These are phyloP conservation scores for Lissonota sp. DNA, from an alignment of 2,888 invertebrate genomes.

Conservation along the genomic window DNA sequence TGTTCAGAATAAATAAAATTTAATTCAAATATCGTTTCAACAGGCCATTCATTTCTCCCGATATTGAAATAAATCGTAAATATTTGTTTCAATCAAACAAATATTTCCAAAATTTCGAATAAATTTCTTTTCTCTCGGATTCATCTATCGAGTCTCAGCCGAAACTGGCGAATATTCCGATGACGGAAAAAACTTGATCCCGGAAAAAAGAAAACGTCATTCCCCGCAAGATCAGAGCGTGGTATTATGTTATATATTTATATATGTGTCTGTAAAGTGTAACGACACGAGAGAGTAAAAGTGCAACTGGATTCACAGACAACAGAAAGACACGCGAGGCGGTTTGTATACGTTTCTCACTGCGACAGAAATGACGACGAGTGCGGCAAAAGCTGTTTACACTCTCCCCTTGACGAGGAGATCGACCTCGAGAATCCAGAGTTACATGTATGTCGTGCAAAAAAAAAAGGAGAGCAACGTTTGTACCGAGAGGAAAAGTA, in stretches of 20 bases:
- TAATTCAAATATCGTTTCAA: too few species aligned
- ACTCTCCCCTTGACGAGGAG: conserved; percentile 38
- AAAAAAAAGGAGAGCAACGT: conserved; percentile 3
- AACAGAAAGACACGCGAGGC: neutral
- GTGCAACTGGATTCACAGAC: conserved; percentile 36
- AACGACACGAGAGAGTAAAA: conserved; percentile 57
- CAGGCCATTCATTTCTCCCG: too few species aligned
- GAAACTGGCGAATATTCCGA: conserved; percentile 1
- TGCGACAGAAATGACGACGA: conserved; percentile 23
- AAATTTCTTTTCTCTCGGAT: too few species aligned
- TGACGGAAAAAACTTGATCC: conserved; percentile 24
- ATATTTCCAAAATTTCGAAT: too few species aligned
- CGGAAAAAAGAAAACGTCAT: conserved; percentile 41
- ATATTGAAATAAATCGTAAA: too few species aligned
- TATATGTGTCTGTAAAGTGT: conserved; percentile 10
- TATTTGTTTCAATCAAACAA: too few species aligned
- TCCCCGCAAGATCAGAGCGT: conserved; percentile 25
- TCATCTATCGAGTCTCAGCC: too few species aligned
- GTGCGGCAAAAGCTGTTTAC: conserved; percentile 52
- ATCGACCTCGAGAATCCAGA: conserved; percentile 24
- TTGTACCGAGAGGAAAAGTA: conserved; percentile 16
- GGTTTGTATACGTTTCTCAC: neutral
- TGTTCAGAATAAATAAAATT: too few species aligned
- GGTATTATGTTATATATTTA: too few species aligned
- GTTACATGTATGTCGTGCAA: conserved; percentile 8